phyloP scores from a whole-genome alignment of 2,113 vertebrate species.

The Leuciscus idus region DNA sequence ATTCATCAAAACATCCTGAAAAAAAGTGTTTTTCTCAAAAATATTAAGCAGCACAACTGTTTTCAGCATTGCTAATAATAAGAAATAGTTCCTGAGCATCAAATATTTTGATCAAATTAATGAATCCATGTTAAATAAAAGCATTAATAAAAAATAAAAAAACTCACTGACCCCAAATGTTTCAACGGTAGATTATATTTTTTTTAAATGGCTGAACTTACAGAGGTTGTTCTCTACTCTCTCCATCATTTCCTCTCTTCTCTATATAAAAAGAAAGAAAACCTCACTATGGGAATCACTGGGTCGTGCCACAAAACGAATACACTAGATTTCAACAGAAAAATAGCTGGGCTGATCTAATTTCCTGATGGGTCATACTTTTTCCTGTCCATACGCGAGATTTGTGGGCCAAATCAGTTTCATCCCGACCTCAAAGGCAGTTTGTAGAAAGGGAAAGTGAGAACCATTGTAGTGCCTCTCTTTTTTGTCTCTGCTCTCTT shows the following conservation, averaged over 20 bases:
- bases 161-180: not conserved
- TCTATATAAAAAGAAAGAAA: not conserved
- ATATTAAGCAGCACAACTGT: not conserved
- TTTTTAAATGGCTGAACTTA: no score
- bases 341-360: conserved; percentile 3
- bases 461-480: conserved; percentile 8
- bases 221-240: not conserved
- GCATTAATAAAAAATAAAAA: not conserved
- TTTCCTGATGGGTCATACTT: conserved; percentile 30
- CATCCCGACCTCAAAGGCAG: conserved; percentile 5
- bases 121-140: not conserved
- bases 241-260: not conserved
- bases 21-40: not conserved
- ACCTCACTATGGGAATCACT: not conserved
- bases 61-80: not conserved
- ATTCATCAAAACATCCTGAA: not conserved
- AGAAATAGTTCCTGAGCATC: no score
- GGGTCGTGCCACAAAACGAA: not conserved
- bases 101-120: no score
- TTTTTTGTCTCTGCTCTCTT: conserved; percentile 9
- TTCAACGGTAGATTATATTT: not conserved
- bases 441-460: not conserved
- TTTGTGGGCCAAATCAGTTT: conserved; percentile 24
- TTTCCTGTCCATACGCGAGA: not conserved
- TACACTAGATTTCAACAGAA: not conserved